Conservation (phyloP, 2,113 vertebrate species). For the Puma concolor region DNA sequence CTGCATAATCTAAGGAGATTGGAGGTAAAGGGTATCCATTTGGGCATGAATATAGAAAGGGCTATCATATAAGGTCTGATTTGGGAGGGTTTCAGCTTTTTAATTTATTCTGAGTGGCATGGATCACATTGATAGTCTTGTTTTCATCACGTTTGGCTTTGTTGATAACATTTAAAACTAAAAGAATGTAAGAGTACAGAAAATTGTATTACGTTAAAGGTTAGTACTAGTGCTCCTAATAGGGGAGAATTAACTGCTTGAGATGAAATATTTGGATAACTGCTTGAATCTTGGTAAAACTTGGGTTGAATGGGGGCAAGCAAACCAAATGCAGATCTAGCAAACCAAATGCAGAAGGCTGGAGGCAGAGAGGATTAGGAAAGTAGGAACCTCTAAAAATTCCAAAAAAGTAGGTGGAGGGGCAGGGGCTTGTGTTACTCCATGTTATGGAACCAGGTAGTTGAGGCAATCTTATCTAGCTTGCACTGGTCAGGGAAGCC, state of each 20-base stretch:
- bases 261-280: conserved; percentile 32
- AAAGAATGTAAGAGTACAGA: not conserved
- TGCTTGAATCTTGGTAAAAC: not conserved
- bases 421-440: not conserved
- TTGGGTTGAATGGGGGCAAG: not conserved
- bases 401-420: not conserved
- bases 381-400: not conserved
- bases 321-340: not conserved
- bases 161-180: conserved; percentile 14
- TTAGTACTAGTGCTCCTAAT: not conserved
- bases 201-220: not conserved
- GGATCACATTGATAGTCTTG: not conserved
- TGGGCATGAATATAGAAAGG: not conserved
- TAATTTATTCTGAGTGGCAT: not conserved
- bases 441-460: not conserved
- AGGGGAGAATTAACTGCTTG: not conserved
- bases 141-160: conserved; percentile 18
- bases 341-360: not conserved
- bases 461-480: not conserved
- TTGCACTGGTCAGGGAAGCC: not conserved
- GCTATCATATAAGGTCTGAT: not conserved
- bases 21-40: not conserved
- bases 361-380: not conserved
- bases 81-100: not conserved
- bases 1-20: not conserved